These are phyloP conservation scores for Capromys pilorides DNA, from an alignment of 2,797 vertebrate species.

Conservation along the genomic window DNA sequence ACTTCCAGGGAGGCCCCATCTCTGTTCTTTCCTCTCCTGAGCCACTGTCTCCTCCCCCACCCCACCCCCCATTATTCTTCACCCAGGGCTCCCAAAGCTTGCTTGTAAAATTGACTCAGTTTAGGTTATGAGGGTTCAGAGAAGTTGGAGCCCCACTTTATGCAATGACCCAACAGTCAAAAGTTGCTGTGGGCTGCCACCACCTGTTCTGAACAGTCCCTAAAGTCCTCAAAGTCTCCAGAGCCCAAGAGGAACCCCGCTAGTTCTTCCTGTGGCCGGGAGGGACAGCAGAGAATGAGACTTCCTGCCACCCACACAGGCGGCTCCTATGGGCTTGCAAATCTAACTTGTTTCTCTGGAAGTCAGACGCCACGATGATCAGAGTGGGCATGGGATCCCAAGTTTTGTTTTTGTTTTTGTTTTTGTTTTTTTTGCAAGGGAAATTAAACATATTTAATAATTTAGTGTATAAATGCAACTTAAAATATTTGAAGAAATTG, in stretches of 20 bases:
- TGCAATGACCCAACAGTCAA: background rate
- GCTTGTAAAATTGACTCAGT: background rate
- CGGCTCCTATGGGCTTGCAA: too few species aligned
- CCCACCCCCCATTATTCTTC: background rate
- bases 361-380: background rate
- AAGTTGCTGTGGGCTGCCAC: background rate
- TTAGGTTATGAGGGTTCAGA: background rate
- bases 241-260: background rate
- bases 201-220: background rate
- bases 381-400: fast-evolving
- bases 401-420: too few species aligned
- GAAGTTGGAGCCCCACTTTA: background rate
- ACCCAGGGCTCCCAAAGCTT: background rate
- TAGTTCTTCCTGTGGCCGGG: background rate
- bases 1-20: background rate
- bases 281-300: constrained; percentile 69
- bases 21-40: background rate
- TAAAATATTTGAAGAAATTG: constrained; percentile 37
- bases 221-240: too few species aligned
- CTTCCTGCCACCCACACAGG: background rate
- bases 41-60: background rate
- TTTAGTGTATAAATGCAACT: constrained; percentile 43
- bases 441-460: constrained; percentile 52
- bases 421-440: too few species aligned
- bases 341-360: background rate